A percentile compares a stretch with the other conserved stretches of the same genome.
These are phyloP conservation scores for Myzus persicae DNA, from an alignment of 1,140 invertebrate genomes.

Conservation along the genomic window DNA sequence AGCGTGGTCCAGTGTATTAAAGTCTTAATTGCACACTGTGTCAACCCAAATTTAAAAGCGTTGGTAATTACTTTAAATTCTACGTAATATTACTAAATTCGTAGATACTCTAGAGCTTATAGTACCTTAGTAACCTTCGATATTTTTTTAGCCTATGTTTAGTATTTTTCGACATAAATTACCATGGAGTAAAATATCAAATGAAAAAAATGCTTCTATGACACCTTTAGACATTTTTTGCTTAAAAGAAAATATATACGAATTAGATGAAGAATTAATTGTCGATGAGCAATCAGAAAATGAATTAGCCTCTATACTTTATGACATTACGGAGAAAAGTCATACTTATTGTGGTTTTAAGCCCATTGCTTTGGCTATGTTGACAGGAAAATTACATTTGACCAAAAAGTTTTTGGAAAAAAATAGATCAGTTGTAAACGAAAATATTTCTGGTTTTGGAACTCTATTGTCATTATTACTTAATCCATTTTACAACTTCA, in stretches of 20 bases:
- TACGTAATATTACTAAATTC: background rate
- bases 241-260: slow-evolving; percentile 25
- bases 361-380: slow-evolving; percentile 21
- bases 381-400: slow-evolving; percentile 39
- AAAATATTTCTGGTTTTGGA: slow-evolving; percentile 1
- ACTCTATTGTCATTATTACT: slow-evolving; percentile 25
- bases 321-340: slow-evolving; percentile 26
- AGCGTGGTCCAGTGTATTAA: slow-evolving; percentile 21
- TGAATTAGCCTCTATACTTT: slow-evolving; percentile 23
- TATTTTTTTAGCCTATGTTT: slow-evolving; percentile 25
- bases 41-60: slow-evolving; percentile 29
- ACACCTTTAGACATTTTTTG: slow-evolving; percentile 43
- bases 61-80: slow-evolving; percentile 19
- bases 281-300: background rate
- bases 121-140: background rate
- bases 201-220: background rate
- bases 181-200: slow-evolving; percentile 21
- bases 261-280: background rate
- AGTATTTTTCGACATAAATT: slow-evolving; percentile 8
- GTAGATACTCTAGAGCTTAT: background rate
- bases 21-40: slow-evolving; percentile 12
- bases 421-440: background rate
- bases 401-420: background rate
- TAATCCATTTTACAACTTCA: slow-evolving; percentile 19
- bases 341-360: slow-evolving; percentile 35